Percentiles rank a stretch among this genome's conserved stretches.
Evolutionary conservation across 2,797 vertebrate species (phyloP).

Genomic region (Myoxocephalus aenaeus): DNA sequence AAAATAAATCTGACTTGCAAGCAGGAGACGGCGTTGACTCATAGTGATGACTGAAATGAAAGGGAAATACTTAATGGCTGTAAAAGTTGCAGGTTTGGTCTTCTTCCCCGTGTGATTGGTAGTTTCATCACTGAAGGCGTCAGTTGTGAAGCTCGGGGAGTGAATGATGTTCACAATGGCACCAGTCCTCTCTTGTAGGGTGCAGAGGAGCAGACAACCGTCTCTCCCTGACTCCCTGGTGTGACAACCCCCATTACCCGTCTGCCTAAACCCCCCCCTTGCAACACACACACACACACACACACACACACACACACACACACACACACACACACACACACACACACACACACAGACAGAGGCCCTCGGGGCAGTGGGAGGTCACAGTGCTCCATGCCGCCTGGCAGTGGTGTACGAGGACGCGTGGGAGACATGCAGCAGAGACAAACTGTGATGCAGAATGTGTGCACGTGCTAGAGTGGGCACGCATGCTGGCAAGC

Average conservation of each 20-base stretch:
- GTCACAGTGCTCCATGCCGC: slow-evolving; percentile 74
- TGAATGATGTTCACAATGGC: slow-evolving; percentile 64
- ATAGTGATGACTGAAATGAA: slow-evolving; percentile 6
- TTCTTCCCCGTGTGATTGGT: slow-evolving; percentile 9
- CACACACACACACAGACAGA: too few relatives aligned
- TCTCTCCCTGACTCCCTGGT: slow-evolving; percentile 78
- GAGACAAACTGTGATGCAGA: slow-evolving; percentile 64
- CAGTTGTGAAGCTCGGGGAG: slow-evolving; percentile 36
- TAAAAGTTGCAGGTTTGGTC: slow-evolving; percentile 38
- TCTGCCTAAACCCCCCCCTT: slow-evolving; percentile 75
- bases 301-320: slow-evolving; percentile 37
- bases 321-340: slow-evolving; percentile 35
- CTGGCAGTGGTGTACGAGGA: slow-evolving; percentile 70
- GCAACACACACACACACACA: slow-evolving; percentile 39
- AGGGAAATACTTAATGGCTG: slow-evolving; percentile 20
- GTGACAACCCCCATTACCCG: slow-evolving; percentile 85
- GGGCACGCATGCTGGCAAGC: slow-evolving; percentile 75
- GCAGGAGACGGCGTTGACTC: not conserved
- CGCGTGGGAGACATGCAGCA: slow-evolving; percentile 74
- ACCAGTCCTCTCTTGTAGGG: slow-evolving; percentile 65
- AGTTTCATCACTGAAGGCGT: slow-evolving; percentile 12
- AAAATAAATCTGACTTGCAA: not conserved
- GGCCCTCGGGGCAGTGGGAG: slow-evolving; percentile 75
- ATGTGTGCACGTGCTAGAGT: slow-evolving; percentile 56
- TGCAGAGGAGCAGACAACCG: slow-evolving; percentile 71